phyloP scores from a whole-genome alignment of 1,140 invertebrate species.

The Drosophila mauritiana region DNA sequence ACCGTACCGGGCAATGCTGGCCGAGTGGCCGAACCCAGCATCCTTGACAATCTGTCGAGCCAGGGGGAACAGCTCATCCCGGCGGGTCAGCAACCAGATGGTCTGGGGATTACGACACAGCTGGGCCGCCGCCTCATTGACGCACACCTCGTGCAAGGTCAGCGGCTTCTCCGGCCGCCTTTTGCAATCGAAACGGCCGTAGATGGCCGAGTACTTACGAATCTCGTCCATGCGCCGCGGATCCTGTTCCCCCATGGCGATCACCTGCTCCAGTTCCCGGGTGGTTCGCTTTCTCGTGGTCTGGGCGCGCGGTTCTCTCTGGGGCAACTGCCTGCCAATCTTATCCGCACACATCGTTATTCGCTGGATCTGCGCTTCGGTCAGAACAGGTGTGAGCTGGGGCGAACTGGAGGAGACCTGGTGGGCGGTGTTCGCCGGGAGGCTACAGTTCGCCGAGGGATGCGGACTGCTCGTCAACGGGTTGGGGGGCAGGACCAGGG shows the following conservation, averaged over 20 bases:
- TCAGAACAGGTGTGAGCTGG: constrained; percentile 90
- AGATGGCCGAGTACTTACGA: constrained; percentile 97
- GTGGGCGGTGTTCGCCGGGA: constrained; percentile 52
- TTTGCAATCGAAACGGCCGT: constrained; percentile 98
- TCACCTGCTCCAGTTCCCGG: constrained; percentile 95
- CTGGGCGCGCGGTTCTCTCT: constrained; percentile 94
- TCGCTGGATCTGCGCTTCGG: constrained; percentile 93
- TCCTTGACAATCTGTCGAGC: constrained; percentile 97
- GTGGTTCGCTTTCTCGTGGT: constrained; percentile 97
- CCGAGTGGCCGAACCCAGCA: constrained; percentile 90
- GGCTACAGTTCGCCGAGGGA: constrained; percentile 10
- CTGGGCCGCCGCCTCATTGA: constrained; percentile 98
- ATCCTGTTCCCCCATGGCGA: constrained; percentile 95
- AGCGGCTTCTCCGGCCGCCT: constrained; percentile 97
- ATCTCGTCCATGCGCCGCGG: constrained; percentile 96
- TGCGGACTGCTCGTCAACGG: constrained; percentile 31
- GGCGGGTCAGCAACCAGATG: constrained; percentile 92
- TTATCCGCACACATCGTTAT: constrained; percentile 92
- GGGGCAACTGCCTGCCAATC: constrained; percentile 92
- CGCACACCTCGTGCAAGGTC: constrained; percentile 96
- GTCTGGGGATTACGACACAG: constrained; percentile 89
- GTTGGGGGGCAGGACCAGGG: constrained; percentile 24
- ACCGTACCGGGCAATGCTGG: constrained; percentile 78
- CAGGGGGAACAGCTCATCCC: constrained; percentile 97
- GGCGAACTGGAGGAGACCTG: constrained; percentile 85